phyloP scores from a whole-genome alignment of 2,113 vertebrate species.

The Genyomyrus donnyi region DNA sequence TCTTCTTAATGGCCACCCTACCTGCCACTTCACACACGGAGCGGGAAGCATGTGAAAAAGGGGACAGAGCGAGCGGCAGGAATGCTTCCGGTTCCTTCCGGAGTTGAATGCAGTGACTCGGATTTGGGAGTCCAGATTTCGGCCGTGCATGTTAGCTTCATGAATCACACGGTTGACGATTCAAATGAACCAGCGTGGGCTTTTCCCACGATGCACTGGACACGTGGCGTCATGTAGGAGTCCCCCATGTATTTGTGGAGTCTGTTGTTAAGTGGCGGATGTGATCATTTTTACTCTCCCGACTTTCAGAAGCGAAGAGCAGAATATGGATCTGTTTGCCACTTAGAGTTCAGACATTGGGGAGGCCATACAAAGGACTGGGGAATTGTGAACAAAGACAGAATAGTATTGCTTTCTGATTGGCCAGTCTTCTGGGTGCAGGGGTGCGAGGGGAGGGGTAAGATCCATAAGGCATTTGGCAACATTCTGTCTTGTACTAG shows the following conservation, averaged over 20 bases:
- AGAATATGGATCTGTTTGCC: constrained; percentile 9
- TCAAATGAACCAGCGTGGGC: not conserved
- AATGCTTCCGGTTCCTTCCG: not conserved
- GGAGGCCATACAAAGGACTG: not conserved
- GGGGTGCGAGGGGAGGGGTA: not conserved
- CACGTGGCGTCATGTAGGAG: not conserved
- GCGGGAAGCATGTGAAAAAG: not conserved
- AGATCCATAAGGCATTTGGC: not conserved
- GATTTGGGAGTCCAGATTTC: not conserved
- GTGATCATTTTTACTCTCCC: not conserved
- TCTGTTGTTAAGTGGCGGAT: not conserved
- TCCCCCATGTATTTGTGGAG: not conserved
- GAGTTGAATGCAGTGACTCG: not conserved
- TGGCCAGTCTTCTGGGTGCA: not conserved
- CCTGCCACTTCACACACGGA: not conserved
- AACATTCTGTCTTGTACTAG: not conserved
- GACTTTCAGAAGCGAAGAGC: not conserved
- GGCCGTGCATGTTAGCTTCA: not conserved
- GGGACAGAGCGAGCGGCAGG: not conserved
- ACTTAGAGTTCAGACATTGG: not conserved
- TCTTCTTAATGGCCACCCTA: not conserved
- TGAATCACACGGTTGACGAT: not conserved
- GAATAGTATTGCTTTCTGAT: not conserved
- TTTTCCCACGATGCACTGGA: not conserved
- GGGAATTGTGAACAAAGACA: not conserved